Base-by-base conservation (phyloP, 2,113 vertebrate species). In the Uria aalge region DNA sequence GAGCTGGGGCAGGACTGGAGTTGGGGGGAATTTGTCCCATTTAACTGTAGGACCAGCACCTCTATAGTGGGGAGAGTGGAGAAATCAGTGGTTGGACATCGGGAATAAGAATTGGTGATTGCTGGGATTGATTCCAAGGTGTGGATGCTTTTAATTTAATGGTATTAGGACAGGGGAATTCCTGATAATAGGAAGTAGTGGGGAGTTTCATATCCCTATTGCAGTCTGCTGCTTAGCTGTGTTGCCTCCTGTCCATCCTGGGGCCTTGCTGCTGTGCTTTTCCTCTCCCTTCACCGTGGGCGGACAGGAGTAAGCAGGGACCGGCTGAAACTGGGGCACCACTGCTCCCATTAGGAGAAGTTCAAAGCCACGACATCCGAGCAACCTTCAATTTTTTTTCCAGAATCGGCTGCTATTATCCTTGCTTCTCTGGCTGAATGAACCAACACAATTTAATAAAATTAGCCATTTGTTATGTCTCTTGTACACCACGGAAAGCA, bases 401-500 rank as follows among this genome's bases (percentile, higher is more conserved):
- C 72, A 74, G 55, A 26, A 64, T 76, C 16, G 11, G 55, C 64
- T 89, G 53, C 85, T 92, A 21, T 94, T 96, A 64, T 96, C 86
- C 82, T 55, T 50, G 19, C 75, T 74, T 72, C 85, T 94, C 91
- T 86, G 80, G 69, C 72, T 88, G 94, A 96, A 69, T 67, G 91
- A 88, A 52, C 95, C 6, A 11, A 81, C 81, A 94, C 72, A 45
- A 69, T 89, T 97, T 92, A 91, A 93, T 94, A 95, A 90, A 94
- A 96, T 95, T 95, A 96, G 87, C 57, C 50, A 43, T 95, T 96
- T 93, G 69, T 92, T 94, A 62, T 88, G 79, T 89, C 50, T 75
- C 82, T 88, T 91, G 94, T 94, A 90, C 71, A 40, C 77, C 59
- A 24, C 5, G 26, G 88, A 94, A 97, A 95, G 83, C 94, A 95